These are phyloP conservation scores for Noctilio leporinus DNA, from an alignment of 2,113 vertebrate species.

Conservation along the genomic window DNA sequence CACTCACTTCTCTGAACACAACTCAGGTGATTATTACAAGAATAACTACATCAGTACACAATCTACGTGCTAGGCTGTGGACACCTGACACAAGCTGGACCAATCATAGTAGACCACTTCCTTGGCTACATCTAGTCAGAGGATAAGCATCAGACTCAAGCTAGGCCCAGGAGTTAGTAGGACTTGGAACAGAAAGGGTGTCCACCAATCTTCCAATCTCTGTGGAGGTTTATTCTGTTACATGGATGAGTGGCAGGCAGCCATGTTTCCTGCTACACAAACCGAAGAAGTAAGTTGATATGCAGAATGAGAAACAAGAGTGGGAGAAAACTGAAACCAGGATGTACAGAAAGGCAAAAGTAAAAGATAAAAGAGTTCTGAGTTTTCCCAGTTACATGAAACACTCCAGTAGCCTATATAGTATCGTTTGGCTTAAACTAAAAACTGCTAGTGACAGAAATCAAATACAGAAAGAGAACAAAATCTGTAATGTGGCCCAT, in stretches of 20 bases:
- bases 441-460: not conserved
- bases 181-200: not conserved
- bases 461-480: not conserved
- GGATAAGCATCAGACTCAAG: not conserved
- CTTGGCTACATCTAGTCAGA: not conserved
- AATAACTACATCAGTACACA: not conserved
- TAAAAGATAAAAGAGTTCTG: not conserved
- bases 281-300: not conserved
- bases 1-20: not conserved
- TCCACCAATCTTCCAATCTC: not conserved
- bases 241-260: not conserved
- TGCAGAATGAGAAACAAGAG: not conserved
- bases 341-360: not conserved
- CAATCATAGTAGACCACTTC: not conserved
- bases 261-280: not conserved
- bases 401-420: not conserved
- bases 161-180: not conserved
- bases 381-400: not conserved
- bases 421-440: not conserved
- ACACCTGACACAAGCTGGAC: not conserved
- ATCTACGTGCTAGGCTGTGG: not conserved
- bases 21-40: not conserved
- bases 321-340: not conserved
- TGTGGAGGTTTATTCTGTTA: not conserved
- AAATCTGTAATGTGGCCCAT: not conserved